Evolutionary conservation across 2,888 invertebrate genomes (phyloP).

Genomic region (Pharmacophagus antenor): DNA sequence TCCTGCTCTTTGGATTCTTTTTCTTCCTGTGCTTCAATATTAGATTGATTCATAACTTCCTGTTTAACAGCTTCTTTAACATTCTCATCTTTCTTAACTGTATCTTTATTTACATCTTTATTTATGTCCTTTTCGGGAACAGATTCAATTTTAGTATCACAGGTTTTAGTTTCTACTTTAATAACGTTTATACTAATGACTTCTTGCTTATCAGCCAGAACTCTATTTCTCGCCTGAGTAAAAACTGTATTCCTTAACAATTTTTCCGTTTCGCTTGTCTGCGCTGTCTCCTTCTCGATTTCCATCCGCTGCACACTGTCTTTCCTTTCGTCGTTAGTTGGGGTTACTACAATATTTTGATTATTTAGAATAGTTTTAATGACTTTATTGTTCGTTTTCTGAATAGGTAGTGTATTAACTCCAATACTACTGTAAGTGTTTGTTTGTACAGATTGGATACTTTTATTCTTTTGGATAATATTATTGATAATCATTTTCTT

Average conservation of each 20-base stretch:
- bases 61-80: conserved; percentile 19
- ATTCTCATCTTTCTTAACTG: background rate
- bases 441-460: conserved; percentile 35
- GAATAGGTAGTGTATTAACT: conserved; percentile 36
- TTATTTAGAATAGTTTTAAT: conserved; percentile 30
- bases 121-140: conserved; percentile 31
- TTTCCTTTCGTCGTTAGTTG: conserved; percentile 10
- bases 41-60: conserved; percentile 32
- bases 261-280: conserved; percentile 51
- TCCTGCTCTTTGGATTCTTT: conserved; percentile 39
- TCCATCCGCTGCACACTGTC: conserved; percentile 25
- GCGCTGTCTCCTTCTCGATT: conserved; percentile 33
- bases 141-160: conserved; percentile 23
- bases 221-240: conserved; percentile 65
- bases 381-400: conserved; percentile 39
- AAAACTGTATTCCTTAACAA: conserved; percentile 67
- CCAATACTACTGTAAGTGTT: conserved; percentile 32
- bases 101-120: conserved; percentile 24
- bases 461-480: conserved; percentile 7
- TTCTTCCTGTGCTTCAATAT: conserved; percentile 35
- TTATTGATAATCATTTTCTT: conserved; percentile 42
- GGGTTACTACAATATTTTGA: conserved; percentile 35
- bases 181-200: conserved; percentile 28
- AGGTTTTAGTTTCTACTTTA: conserved; percentile 27
- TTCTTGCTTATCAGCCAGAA: conserved; percentile 53